Evolutionary conservation across 2,888 invertebrate genomes (phyloP).

Genomic region (Ypsolopha scabrella): DNA sequence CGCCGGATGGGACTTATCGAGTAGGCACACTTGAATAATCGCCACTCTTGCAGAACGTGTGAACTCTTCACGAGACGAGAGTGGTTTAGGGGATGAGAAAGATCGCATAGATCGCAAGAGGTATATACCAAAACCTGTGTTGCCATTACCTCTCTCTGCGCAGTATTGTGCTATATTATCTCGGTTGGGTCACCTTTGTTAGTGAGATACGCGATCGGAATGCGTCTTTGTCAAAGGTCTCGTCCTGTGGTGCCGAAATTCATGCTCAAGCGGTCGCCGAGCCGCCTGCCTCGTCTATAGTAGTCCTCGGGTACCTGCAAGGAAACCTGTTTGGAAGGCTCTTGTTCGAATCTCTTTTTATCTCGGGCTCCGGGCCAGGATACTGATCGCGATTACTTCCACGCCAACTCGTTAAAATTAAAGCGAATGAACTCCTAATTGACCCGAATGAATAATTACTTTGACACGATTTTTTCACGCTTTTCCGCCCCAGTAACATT

Average conservation of each 20-base stretch:
- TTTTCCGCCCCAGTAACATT: conserved; percentile 19
- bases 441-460: conserved; percentile 23
- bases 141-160: too few relatives aligned
- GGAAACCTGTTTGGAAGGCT: conserved; percentile 48
- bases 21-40: background rate
- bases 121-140: too few relatives aligned
- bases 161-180: too few relatives aligned
- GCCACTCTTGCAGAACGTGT: background rate
- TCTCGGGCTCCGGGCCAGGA: conserved; percentile 23
- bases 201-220: conserved; percentile 39
- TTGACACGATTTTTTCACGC: conserved; percentile 30
- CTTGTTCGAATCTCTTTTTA: conserved; percentile 42
- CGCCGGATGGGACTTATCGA: conserved; percentile 3
- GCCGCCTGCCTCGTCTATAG: conserved; percentile 48
- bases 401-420: conserved; percentile 13
- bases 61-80: background rate
- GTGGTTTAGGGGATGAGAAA: too few relatives aligned
- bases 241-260: conserved; percentile 41
- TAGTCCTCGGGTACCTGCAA: conserved; percentile 59
- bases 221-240: conserved; percentile 48
- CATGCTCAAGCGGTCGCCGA: conserved; percentile 21
- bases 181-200: conserved; percentile 22
- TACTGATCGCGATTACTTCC: conserved; percentile 22
- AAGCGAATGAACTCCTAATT: conserved; percentile 27
- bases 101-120: too few relatives aligned